Evolutionary conservation across 2,888 invertebrate genomes (phyloP).

Genomic region (Petrolisthes cinctipes): DNA sequence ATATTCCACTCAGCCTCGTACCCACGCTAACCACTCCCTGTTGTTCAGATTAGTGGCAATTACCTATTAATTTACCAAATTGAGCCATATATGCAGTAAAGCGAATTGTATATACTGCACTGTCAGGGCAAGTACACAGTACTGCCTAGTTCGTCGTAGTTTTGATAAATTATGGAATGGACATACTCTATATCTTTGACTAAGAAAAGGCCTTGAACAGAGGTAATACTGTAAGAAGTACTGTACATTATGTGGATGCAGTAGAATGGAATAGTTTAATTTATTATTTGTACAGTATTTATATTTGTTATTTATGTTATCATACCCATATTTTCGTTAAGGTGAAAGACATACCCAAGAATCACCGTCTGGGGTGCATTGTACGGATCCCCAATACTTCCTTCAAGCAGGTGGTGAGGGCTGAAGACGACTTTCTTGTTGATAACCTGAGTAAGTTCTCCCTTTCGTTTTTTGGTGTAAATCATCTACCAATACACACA

Average conservation of each 20-base stretch:
- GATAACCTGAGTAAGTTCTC: slow-evolving; percentile 50
- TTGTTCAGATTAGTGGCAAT: too few relatives aligned
- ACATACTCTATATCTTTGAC: too few relatives aligned
- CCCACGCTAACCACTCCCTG: too few relatives aligned
- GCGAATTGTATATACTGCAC: too few relatives aligned
- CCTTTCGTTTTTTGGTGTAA: background rate
- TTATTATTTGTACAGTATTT: background rate
- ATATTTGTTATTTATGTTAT: background rate
- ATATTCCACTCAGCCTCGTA: too few relatives aligned
- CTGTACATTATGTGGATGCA: background rate
- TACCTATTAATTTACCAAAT: too few relatives aligned
- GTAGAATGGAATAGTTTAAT: background rate
- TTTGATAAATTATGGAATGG: too few relatives aligned
- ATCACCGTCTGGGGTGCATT: slow-evolving; percentile 56
- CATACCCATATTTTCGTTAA: background rate
- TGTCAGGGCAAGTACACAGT: too few relatives aligned
- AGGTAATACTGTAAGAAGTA: background rate
- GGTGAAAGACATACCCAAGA: slow-evolving; percentile 47
- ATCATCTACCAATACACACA: background rate
- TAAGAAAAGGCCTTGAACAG: too few relatives aligned
- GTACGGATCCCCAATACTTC: slow-evolving; percentile 59
- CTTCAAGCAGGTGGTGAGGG: slow-evolving; percentile 53
- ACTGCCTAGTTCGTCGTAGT: too few relatives aligned
- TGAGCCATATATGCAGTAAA: too few relatives aligned
- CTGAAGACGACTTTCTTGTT: slow-evolving; percentile 57